phyloP scores from a whole-genome alignment of 2,113 vertebrate genomes.

The Solea senegalensis region DNA sequence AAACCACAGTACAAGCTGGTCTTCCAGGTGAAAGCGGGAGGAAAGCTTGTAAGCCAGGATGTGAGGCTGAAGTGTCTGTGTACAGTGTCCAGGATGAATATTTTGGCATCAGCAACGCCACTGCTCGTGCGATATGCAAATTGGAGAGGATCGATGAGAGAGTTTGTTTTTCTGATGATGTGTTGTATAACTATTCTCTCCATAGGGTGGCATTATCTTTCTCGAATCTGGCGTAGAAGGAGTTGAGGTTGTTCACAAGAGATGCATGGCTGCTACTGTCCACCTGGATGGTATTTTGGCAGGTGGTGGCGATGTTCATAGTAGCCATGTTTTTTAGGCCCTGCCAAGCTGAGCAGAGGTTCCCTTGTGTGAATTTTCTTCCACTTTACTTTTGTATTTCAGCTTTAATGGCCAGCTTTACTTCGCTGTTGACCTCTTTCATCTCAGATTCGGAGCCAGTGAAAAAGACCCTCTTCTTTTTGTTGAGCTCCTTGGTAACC shows the following conservation, averaged over 20 bases:
- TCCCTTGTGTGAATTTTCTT: not conserved
- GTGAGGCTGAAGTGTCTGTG: not conserved
- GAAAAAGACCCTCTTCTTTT: slow-evolving; percentile 2
- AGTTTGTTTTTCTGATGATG: not conserved
- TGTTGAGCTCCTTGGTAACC: slow-evolving; percentile 6
- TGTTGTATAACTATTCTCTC: not conserved
- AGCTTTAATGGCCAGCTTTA: not conserved
- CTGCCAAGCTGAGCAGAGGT: not conserved
- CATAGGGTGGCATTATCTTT: not conserved
- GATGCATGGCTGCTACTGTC: not conserved
- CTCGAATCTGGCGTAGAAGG: too few species aligned
- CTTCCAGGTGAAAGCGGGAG: not conserved
- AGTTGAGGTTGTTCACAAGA: too few species aligned
- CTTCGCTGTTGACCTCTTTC: not conserved
- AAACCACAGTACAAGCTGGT: not conserved
- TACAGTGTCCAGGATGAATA: not conserved
- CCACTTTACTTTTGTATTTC: slow-evolving; percentile 2
- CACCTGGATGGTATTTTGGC: not conserved
- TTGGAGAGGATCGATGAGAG: not conserved
- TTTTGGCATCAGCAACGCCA: not conserved
- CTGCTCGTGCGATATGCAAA: not conserved
- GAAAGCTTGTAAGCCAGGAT: not conserved
- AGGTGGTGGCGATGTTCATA: not conserved
- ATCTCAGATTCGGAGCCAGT: not conserved
- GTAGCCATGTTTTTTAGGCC: not conserved